Conservation (phyloP, 2,113 vertebrate species). For the Prionailurus bengalensis region DNA sequence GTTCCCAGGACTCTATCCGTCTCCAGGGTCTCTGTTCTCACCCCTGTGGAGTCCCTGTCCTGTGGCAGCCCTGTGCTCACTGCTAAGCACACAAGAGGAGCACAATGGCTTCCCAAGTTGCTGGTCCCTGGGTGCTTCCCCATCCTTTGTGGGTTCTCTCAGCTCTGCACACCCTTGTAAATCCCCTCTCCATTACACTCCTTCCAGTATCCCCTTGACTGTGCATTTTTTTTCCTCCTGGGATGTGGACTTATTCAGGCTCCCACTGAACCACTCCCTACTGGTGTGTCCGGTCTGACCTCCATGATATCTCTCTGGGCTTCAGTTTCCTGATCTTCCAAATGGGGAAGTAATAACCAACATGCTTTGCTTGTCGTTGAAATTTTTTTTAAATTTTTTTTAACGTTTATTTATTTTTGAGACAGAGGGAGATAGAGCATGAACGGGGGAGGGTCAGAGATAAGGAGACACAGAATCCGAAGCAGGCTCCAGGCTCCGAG, state of each 20-base stretch:
- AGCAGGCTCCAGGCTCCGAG: too few species aligned
- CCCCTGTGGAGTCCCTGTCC: not conserved
- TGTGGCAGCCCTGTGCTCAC: not conserved
- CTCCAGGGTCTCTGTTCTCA: not conserved
- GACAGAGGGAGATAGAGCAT: not conserved
- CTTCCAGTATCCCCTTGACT: accelerated
- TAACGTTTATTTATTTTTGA: too few species aligned
- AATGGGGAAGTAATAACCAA: not conserved
- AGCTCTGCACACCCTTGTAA: not conserved
- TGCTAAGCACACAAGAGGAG: not conserved
- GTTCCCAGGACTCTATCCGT: not conserved
- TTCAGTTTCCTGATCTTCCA: not conserved
- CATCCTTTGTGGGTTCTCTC: not conserved
- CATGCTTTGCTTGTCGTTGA: not conserved
- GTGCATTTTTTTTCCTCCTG: not conserved
- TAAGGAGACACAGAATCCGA: too few species aligned
- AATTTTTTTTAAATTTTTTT: too few species aligned
- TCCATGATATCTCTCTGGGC: not conserved
- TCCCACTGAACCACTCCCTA: too few species aligned
- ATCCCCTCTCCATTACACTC: not conserved
- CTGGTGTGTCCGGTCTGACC: too few species aligned
- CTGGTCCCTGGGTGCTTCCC: accelerated
- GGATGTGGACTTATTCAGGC: not conserved
- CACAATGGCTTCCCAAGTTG: accelerated
- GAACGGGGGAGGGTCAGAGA: too few species aligned